These are phyloP conservation scores for Macrophya annulata DNA, from an alignment of 2,888 invertebrate genomes.

Conservation along the genomic window DNA sequence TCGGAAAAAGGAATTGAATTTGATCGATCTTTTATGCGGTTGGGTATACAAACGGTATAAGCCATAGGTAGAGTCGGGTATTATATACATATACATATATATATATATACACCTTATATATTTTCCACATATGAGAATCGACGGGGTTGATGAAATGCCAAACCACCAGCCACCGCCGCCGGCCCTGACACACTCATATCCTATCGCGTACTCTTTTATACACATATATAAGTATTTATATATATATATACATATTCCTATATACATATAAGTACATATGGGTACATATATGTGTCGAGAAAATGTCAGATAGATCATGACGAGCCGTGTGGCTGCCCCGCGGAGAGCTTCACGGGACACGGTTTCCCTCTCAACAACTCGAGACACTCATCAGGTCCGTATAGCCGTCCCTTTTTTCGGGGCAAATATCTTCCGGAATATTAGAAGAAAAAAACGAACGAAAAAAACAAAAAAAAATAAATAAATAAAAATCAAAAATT, in stretches of 20 bases:
- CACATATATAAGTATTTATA: neutral
- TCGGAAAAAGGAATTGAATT: constrained; percentile 51
- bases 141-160: constrained; percentile 53
- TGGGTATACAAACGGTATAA: constrained; percentile 22
- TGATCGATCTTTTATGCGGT: constrained; percentile 52
- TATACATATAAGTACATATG: neutral
- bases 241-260: neutral
- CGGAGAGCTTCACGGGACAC: constrained; percentile 72
- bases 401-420: neutral
- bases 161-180: constrained; percentile 31
- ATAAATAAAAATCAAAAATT: neutral
- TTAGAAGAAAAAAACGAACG: neutral
- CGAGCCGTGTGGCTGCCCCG: constrained; percentile 64
- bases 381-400: constrained; percentile 41
- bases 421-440: neutral
- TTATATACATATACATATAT: neutral
- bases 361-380: constrained; percentile 75
- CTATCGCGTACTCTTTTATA: neutral
- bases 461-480: neutral
- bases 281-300: constrained; percentile 66
- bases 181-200: constrained; percentile 52
- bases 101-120: neutral
- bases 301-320: constrained; percentile 67
- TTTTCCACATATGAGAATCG: constrained; percentile 44
- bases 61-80: no score